A percentile compares a stretch with the other conserved stretches of the same genome.
These are phyloP conservation scores for Anoplolepis gracilipes DNA, from an alignment of 1,140 invertebrate species.

Conservation along the genomic window DNA sequence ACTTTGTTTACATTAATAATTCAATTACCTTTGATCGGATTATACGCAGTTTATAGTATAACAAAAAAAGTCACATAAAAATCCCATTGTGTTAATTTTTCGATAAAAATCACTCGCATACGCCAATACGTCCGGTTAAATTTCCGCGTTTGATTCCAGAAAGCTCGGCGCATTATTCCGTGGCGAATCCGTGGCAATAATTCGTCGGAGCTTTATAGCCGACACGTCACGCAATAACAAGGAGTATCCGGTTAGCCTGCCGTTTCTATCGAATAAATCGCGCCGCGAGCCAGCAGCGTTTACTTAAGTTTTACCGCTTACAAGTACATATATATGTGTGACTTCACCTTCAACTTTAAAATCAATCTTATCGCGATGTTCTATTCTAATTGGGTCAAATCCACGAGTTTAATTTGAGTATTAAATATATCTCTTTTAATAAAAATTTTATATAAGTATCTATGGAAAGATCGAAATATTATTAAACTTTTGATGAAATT, in stretches of 20 bases:
- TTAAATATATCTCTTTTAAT: background rate
- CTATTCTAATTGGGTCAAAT: background rate
- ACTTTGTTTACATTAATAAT: background rate
- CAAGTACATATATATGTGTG: background rate
- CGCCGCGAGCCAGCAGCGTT: constrained; percentile 27
- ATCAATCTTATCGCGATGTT: background rate
- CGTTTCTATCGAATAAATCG: constrained; percentile 62
- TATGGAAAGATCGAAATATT: background rate
- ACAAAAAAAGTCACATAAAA: background rate
- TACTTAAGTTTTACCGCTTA: constrained; percentile 35
- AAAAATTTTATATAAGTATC: background rate
- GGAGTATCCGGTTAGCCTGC: constrained; percentile 61
- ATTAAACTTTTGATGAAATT: too few relatives aligned
- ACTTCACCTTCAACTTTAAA: constrained; percentile 27
- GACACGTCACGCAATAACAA: constrained; percentile 63
- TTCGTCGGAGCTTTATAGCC: constrained; percentile 50
- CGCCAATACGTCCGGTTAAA: background rate
- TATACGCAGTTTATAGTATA: background rate
- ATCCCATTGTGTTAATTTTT: background rate
- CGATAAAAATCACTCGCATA: background rate
- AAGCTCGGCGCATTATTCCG: constrained; percentile 23
- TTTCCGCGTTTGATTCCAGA: constrained; percentile 48
- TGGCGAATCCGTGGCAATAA: constrained; percentile 52
- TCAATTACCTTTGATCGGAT: background rate
- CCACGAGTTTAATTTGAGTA: background rate